These are phyloP conservation scores for Climacteris rufus DNA, from an alignment of 2,113 vertebrate species.

Conservation along the genomic window DNA sequence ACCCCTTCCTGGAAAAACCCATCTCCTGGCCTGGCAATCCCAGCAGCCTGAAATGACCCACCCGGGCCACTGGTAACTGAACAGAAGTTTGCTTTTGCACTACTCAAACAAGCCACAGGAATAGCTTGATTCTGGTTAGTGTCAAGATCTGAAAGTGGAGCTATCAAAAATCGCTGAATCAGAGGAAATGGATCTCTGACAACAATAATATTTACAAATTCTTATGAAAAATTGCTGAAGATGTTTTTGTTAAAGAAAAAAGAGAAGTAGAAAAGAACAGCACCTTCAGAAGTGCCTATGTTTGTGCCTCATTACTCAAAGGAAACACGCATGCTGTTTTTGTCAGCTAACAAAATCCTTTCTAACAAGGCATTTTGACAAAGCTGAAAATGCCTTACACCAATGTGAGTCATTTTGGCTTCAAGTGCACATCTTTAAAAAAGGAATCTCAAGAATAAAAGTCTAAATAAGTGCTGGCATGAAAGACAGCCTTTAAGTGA, in stretches of 20 bases:
- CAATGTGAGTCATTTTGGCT: constrained; percentile 53
- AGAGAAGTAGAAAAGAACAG: neutral
- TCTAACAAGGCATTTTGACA: constrained; percentile 9
- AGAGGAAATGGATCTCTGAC: constrained; percentile 25
- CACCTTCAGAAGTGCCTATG: neutral
- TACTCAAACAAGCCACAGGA: neutral
- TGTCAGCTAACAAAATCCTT: neutral
- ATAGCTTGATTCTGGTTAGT: neutral
- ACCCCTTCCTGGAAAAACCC: neutral
- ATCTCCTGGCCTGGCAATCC: neutral
- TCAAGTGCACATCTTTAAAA: neutral
- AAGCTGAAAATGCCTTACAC: constrained; percentile 25
- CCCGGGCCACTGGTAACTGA: fast-evolving
- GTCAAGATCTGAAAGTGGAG: neutral
- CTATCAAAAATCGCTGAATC: constrained; percentile 5
- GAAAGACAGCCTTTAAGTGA: neutral
- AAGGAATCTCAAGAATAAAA: neutral
- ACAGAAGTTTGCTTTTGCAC: neutral
- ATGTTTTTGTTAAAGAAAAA: neutral
- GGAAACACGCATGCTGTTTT: neutral
- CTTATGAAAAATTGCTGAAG: constrained; percentile 2
- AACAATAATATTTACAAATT: constrained; percentile 31
- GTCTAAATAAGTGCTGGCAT: neutral
- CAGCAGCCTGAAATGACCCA: fast-evolving
- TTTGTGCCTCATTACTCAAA: neutral